phyloP scores from a whole-genome alignment of 1,140 invertebrate genomes.

The Samia ricini region DNA sequence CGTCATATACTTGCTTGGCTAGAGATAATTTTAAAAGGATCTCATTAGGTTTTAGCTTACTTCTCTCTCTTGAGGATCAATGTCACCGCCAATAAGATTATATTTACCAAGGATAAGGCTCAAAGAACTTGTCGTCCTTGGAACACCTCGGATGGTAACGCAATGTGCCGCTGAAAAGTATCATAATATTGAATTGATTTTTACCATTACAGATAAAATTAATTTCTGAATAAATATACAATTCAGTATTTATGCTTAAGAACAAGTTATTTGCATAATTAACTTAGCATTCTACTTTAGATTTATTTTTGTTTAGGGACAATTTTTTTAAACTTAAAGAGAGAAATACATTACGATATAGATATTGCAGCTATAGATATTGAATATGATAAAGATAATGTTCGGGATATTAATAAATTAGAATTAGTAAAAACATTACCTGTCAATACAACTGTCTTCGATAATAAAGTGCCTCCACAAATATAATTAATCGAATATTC shows the following conservation, averaged over 20 bases:
- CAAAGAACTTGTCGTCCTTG: slow-evolving; percentile 40
- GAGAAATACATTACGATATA: too few species aligned
- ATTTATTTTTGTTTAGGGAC: too few species aligned
- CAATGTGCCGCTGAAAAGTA: slow-evolving; percentile 62
- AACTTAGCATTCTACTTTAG: too few species aligned
- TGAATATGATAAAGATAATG: too few species aligned
- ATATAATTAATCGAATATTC: slow-evolving; percentile 52
- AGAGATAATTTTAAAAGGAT: background rate
- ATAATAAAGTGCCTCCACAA: slow-evolving; percentile 55
- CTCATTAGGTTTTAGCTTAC: slow-evolving; percentile 26
- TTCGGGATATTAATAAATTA: background rate
- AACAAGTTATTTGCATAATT: too few species aligned
- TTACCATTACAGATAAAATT: too few species aligned
- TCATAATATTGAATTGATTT: too few species aligned
- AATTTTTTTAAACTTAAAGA: too few species aligned
- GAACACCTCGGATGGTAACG: slow-evolving; percentile 32
- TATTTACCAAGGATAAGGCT: slow-evolving; percentile 56
- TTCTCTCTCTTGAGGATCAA: slow-evolving; percentile 41
- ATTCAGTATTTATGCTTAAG: too few species aligned
- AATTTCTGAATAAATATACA: too few species aligned
- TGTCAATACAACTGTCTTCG: slow-evolving; percentile 42
- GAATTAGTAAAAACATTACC: slow-evolving; percentile 27
- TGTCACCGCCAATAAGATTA: slow-evolving; percentile 47
- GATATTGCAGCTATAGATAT: too few species aligned
- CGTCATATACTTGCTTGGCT: background rate